Evolutionary conservation across 2,888 invertebrate species (phyloP), one percentile per base, ranked within the genome.

Genomic region (Andrena bucephala): DNA sequence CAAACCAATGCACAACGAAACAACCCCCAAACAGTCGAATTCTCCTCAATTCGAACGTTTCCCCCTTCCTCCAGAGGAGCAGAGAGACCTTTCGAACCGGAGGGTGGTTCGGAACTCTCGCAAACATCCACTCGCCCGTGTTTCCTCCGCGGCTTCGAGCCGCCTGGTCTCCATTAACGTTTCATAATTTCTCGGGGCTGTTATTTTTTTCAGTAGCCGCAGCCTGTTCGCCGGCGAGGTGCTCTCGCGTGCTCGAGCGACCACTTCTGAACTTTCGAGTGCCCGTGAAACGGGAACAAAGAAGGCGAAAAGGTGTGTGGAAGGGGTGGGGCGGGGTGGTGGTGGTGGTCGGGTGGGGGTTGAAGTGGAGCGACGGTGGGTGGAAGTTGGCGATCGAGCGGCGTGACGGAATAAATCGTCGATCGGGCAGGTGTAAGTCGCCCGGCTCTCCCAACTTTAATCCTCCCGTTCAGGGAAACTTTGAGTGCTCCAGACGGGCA

Each of bases 331-430:
- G 27, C 1, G 27, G 27, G 27, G 27, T 1, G 36, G 27, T 62
- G 33, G 62, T 13, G 27, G 36, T 0, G 50, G 31, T 33, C 62
- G 29, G 42, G 31, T 36, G 16, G 13, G 50, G 59, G 27, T 24
- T 80, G 72, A 27, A 31, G 50, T 60, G 65, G 31, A 74, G 75
- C 27, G 73, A 66, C 67, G 66, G 42, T 5, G 48, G 60, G 60
- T 29, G 72, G 54, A 68, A 85, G 85, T 85, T 85, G 73, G 78
- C 69, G 75, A 72, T 72, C 68, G 67, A 33, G 8, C 72, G 60
- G 77, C 83, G 79, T 85, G 85, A 85, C 89, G 85, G 85, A 86
- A 91, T 91, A 91, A 89, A 91, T 91, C 89, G 89, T 81, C 89
- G 85, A 89, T 88, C 85, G 85, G 71, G 86, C 86, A 88, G 86